Conservation (phyloP, 2,888 invertebrate genomes). For the Resseliella maxima region DNA sequence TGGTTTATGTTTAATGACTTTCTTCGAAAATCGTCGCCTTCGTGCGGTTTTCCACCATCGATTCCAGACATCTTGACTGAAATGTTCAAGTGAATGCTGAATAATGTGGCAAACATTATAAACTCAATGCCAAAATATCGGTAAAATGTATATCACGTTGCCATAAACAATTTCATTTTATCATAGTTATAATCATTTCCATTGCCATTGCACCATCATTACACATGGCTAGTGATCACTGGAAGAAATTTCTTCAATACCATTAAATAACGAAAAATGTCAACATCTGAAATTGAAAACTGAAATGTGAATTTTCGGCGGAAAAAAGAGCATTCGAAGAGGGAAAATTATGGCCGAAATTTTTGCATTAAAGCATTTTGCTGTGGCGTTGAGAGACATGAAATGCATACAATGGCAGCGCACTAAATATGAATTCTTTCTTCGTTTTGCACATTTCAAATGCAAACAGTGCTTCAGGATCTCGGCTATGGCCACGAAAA, state of each 20-base stretch:
- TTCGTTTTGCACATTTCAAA: constrained; percentile 34
- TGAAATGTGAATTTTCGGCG: background rate
- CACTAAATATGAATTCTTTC: constrained; percentile 36
- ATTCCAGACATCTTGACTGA: background rate
- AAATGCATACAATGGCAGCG: constrained; percentile 49
- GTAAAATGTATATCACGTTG: background rate
- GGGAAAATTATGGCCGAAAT: constrained; percentile 42
- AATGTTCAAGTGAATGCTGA: background rate
- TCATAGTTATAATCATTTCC: background rate
- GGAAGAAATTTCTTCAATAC: background rate
- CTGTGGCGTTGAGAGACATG: constrained; percentile 10
- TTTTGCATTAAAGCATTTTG: constrained; percentile 42
- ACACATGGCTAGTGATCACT: background rate
- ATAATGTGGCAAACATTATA: background rate
- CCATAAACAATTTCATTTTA: constrained; percentile 12
- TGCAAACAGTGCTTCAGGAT: constrained; percentile 40
- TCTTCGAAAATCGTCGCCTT: constrained; percentile 4
- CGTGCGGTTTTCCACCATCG: background rate
- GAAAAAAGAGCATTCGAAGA: background rate
- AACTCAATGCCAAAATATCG: background rate
- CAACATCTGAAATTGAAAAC: constrained; percentile 41
- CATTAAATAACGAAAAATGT: constrained; percentile 46
- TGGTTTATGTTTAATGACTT: constrained; percentile 39
- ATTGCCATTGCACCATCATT: background rate
- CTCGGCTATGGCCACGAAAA: background rate